Evolutionary conservation across 2,888 invertebrate species (phyloP).

Genomic region (Bembecia ichneumoniformis): DNA sequence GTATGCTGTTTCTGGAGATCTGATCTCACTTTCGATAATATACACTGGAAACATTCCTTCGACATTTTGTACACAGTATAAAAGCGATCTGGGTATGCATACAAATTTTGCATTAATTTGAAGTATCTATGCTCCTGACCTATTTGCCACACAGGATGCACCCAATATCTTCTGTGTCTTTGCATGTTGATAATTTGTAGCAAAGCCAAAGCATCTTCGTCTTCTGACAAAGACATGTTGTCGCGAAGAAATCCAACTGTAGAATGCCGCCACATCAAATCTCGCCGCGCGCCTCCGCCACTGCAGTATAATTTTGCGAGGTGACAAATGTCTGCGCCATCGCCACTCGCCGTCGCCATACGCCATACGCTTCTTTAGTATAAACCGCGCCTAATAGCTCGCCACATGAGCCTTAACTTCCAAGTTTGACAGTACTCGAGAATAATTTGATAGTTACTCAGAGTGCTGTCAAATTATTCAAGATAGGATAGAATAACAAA

Average conservation of each 20-base stretch:
- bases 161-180: slow-evolving; percentile 2
- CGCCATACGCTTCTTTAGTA: too few relatives aligned
- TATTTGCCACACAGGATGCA: slow-evolving; percentile 3
- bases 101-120: neutral
- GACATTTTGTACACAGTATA: neutral
- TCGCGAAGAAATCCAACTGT: neutral
- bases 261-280: too few relatives aligned
- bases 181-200: slow-evolving; percentile 10
- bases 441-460: too few relatives aligned
- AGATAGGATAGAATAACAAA: too few relatives aligned
- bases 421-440: too few relatives aligned
- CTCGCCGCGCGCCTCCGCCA: too few relatives aligned
- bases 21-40: neutral
- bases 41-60: neutral
- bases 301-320: too few relatives aligned
- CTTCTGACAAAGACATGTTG: neutral
- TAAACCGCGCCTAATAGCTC: too few relatives aligned
- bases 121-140: slow-evolving; percentile 2
- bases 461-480: too few relatives aligned
- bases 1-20: neutral
- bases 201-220: slow-evolving; percentile 2
- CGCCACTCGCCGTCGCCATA: too few relatives aligned
- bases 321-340: too few relatives aligned
- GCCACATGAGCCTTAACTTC: too few relatives aligned
- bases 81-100: slow-evolving; percentile 3